These are phyloP conservation scores for Coranthus polyacanthus DNA, from an alignment of 2,797 vertebrate genomes.

Conservation along the genomic window DNA sequence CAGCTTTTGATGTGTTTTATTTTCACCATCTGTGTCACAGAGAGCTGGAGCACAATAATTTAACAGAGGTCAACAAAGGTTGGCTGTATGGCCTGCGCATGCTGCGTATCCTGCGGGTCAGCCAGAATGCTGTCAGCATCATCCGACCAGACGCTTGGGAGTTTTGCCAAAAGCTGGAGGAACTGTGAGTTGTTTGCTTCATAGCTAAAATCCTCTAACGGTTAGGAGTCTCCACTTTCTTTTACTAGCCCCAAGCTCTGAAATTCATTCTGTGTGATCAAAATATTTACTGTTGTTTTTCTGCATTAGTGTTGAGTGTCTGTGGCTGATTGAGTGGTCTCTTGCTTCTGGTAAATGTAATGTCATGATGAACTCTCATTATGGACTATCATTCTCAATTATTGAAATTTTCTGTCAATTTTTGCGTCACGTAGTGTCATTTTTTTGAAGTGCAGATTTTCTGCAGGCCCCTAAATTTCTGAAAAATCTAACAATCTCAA, in stretches of 20 bases:
- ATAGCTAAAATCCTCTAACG: constrained; percentile 25
- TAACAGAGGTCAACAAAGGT: constrained; percentile 97
- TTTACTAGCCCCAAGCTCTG: constrained; percentile 29
- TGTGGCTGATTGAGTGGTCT: constrained; percentile 14
- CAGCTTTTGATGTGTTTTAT: constrained; percentile 18
- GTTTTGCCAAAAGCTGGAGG: constrained; percentile 96
- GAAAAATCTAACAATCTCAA: too few relatives aligned
- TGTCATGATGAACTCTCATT: constrained; percentile 8
- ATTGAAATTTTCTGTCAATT: not conserved
- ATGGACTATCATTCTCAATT: constrained; percentile 5
- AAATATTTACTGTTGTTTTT: constrained; percentile 30
- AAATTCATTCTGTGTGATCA: constrained; percentile 19
- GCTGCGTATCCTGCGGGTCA: constrained; percentile 90
- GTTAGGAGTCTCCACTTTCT: constrained; percentile 27
- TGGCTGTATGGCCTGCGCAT: constrained; percentile 96
- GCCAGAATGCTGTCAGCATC: constrained; percentile 91
- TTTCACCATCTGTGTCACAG: constrained; percentile 73
- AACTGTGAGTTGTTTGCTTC: constrained; percentile 90
- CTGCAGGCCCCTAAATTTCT: too few relatives aligned
- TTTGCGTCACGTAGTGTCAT: too few relatives aligned
- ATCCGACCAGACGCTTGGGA: constrained; percentile 97
- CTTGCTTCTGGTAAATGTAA: constrained; percentile 19
- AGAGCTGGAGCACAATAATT: constrained; percentile 96
- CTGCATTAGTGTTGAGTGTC: constrained; percentile 13
- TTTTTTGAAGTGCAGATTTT: too few relatives aligned